Base-by-base conservation (phyloP, 2,797 vertebrate species). In the Perodicticus potto region DNA sequence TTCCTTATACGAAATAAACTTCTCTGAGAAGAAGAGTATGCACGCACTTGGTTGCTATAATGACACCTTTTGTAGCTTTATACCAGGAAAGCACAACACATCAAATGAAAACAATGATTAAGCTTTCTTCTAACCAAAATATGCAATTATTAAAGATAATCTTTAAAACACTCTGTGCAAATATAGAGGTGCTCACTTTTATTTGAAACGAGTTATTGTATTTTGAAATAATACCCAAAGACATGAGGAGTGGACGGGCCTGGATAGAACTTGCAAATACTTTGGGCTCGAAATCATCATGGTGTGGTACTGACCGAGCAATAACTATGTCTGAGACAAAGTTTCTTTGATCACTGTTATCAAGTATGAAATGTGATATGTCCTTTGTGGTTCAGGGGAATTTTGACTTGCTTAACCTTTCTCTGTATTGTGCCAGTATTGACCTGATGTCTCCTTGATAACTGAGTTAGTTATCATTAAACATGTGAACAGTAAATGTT, bases 151-250 rank as follows among this genome's bases (percentile, higher is more conserved):
- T 81, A 59, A 65, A 78, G 8, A 22, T 88, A 80, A 91, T 23
- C 3, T 80, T 91, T 19, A 91, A 95, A 95, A 86, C 73, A 32
- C 7, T 92, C 20, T 91, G 40, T 78, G 82, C 1, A 9, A 77
- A 76, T 49, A 81, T 23, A 76, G 3, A 17, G 11, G 2, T 23
- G 34, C 23, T 59, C 16, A n/a, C 12, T 82, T 69, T 86, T 86
- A 70, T 82, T 81, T 81, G 57, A 6, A 89, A 7, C 84, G 20
- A 57, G 17, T 45, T 25, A n/a, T 16, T 84, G 89, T 84, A 78
- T 80, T 20, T 25, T 80, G 19, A 92, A 81, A 40, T 83, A 40
- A 7, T 88, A 2, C 0, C 34, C 53, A 34, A 65, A 49, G 37
- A 53, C 40, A 77, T 53, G 40, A 83, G 7, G 6, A 91, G 12